Evolutionary conservation across 2,888 invertebrate species (phyloP).

Genomic region (Eledone cirrhosa): DNA sequence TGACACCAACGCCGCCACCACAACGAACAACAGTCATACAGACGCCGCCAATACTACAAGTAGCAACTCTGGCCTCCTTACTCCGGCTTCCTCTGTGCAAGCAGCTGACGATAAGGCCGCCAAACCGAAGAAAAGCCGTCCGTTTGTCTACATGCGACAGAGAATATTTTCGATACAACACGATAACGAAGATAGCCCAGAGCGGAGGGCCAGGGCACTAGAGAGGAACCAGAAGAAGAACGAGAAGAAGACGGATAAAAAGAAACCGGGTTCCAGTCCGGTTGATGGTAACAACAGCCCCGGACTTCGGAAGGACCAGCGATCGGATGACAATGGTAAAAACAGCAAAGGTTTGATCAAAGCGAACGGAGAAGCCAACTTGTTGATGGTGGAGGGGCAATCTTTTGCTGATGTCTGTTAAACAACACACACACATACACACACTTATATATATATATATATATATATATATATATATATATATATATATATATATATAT

Average conservation of each 20-base stretch:
- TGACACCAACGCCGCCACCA: background rate
- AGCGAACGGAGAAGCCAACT: constrained; percentile 4
- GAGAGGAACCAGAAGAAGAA: constrained; percentile 17
- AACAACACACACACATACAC: background rate
- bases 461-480: background rate
- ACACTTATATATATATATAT: background rate
- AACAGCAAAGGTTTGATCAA: constrained; percentile 12
- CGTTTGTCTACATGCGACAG: constrained; percentile 57
- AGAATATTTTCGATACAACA: constrained; percentile 57
- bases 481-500: background rate
- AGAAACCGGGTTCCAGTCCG: background rate
- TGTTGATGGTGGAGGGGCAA: constrained; percentile 18
- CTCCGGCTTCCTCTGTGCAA: constrained; percentile 26
- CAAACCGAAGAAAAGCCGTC: constrained; percentile 46
- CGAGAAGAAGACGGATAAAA: constrained; percentile 3
- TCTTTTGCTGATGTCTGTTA: constrained; percentile 15
- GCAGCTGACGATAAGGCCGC: constrained; percentile 33
- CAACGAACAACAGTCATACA: background rate
- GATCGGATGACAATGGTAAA: background rate
- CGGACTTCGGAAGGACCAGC: background rate
- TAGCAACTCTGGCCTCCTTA: constrained; percentile 34
- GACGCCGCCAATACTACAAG: background rate
- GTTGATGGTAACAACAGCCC: background rate
- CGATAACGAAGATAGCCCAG: constrained; percentile 42
- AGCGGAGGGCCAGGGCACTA: background rate